These are phyloP conservation scores for Pionites leucogaster DNA, from an alignment of 2,113 vertebrate genomes.

Conservation along the genomic window DNA sequence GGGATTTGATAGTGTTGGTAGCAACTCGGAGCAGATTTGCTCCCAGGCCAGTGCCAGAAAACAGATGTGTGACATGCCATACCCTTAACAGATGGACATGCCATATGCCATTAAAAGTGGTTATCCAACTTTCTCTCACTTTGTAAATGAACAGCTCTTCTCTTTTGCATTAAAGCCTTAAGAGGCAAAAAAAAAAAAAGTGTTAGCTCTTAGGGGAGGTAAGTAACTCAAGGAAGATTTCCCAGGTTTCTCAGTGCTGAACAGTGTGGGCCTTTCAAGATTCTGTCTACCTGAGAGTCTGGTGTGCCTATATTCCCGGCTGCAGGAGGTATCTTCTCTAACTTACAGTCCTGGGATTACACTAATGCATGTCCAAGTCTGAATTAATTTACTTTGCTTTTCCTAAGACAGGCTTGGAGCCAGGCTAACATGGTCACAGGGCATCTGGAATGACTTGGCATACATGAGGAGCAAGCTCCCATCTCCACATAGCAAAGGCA, in stretches of 20 bases:
- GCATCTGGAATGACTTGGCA: background rate
- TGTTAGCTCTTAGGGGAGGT: background rate
- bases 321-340: background rate
- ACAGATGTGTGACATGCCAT: background rate
- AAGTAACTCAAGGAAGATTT: background rate
- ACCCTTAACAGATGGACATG: constrained; percentile 3
- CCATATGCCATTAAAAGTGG: background rate
- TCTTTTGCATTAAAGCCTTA: background rate
- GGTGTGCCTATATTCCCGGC: accelerated
- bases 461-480: background rate
- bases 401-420: background rate
- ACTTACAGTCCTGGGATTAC: background rate
- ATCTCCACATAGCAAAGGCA: background rate
- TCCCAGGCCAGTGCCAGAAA: constrained; percentile 7
- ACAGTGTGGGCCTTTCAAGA: background rate
- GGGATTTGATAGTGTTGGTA: background rate
- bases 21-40: background rate
- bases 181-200: background rate
- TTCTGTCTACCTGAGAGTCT: background rate
- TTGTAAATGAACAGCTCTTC: background rate
- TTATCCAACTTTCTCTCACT: background rate
- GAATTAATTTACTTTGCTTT: background rate
- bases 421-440: accelerated
- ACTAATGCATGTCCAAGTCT: background rate
- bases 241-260: background rate